Evolutionary conservation across 1,140 invertebrate genomes (phyloP), one percentile per base, ranked within the genome.

Genomic region (Drosophila bipectinata): DNA sequence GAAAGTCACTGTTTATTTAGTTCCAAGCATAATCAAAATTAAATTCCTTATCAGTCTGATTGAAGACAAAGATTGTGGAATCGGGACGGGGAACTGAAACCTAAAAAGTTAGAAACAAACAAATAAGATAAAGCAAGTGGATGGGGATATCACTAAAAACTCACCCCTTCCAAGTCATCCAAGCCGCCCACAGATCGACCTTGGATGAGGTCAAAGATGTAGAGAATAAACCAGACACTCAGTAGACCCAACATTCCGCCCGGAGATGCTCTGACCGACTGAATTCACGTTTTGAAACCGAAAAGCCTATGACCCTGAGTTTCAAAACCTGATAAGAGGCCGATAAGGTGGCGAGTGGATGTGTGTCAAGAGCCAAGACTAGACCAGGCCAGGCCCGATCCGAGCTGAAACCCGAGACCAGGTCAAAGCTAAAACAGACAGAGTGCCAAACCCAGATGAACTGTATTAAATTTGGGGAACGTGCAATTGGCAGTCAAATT

Each of bases 401-500:
- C 18, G 7, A 21, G 4, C 7, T 6, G 18, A 21, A 47, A 47
- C 18, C 18, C 44, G 7, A 47, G 60, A 52, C 68, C 68, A 53
- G 60, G 72, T 63, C 72, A 64, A 56, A 74, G 53, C 53, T 69
- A 39, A 51, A 54, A 45, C 51, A 28, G 24, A 28, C n/a, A 14
- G 41, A 44, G 41, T 34, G 72, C 72, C 72, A 74, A 73, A 44
- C 62, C 41, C 41, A 48, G 60, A 59, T 85, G 64, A 85, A 85
- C 81, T 87, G 61, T 87, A 75, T 87, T 75, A 61, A 78, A 82
- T 85, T 87, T 81, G 74, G 55, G 66, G 66, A 77, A 87, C 78
- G 82, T 87, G 82, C 82, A 85, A 77, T 73, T 76, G 63, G 53
- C 51, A 81, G 82, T 59, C 71, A 67, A 83, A 72, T 60, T 68